Base-by-base conservation (phyloP, 2,888 invertebrate species). In the Bedellia somnulentella region DNA sequence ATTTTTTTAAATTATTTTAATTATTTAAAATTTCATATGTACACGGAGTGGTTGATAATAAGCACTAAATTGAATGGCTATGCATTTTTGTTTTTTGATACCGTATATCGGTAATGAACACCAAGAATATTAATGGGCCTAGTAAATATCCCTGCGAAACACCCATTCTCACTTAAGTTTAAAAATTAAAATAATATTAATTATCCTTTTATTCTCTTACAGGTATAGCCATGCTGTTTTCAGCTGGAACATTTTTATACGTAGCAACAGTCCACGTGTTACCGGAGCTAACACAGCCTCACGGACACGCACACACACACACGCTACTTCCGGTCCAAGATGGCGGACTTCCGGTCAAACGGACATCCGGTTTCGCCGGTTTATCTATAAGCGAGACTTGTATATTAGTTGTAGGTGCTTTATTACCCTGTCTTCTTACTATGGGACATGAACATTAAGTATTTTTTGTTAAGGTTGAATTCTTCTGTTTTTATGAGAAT, bases 221-320 rank as follows among this genome's bases (percentile, higher is more conserved):
- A 82, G 82, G 88, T 32, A 85, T 98, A 35, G 95, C 98, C 1
- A 96, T 99, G 96, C 67, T 99, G 18, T 99, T 99, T 66, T 97
- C 97, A 24, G 99, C 97, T 0, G 99, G 99, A 0, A 99, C 99
- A 9, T 99, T 99, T 70, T 79, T 99, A 1, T 99, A 98, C 57
- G 99, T 99, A 2, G 95, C 99, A 0, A 98, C 98, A 0, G 97
- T 99, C 1, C 99, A 99, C 60, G 97, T 99, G 0, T 59, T 99
- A 28, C 98, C 99, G 0, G 99, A 99, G 60, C 75, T 99, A 5
- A 91, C 89, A 17, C 75, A 79, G 17, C 47, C 70, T 1, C 76
- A 76, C 36, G 46, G 66, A 0, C 60, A 56, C 36, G 46, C 66
- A 0, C 60, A 56, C 43, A 66, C 73, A 1, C 73, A 68, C 46